Conservation (phyloP, 2,888 invertebrate genomes). For the Diadromus collaris region DNA sequence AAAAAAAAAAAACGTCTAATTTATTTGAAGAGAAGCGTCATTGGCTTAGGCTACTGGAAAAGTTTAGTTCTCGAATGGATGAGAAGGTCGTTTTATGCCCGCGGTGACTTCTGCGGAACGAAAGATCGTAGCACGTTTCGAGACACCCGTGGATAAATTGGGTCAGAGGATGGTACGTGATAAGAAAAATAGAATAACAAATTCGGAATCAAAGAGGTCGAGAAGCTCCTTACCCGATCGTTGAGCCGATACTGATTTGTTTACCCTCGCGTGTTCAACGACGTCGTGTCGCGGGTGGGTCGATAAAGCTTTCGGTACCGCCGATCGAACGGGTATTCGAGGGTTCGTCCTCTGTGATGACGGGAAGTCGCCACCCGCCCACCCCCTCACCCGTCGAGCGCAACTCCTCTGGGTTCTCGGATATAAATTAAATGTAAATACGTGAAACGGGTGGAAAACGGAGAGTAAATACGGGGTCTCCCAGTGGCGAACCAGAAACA, state of each 20-base stretch:
- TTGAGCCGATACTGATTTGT: slow-evolving; percentile 43
- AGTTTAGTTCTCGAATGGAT: slow-evolving; percentile 1
- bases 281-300: slow-evolving; percentile 22
- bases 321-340: slow-evolving; percentile 31
- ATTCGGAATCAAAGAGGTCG: slow-evolving; percentile 8
- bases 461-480: slow-evolving; percentile 66
- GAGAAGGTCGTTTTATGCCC: background rate
- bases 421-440: slow-evolving; percentile 73
- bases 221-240: slow-evolving; percentile 7
- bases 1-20: slow-evolving; percentile 73
- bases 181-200: background rate
- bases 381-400: background rate
- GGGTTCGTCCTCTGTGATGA: slow-evolving; percentile 32
- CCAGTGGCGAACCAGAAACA: slow-evolving; percentile 66
- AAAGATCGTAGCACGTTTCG: background rate
- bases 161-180: background rate
- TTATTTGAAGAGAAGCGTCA: slow-evolving; percentile 62
- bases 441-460: slow-evolving; percentile 62
- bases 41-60: slow-evolving; percentile 55
- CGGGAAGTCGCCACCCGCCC: slow-evolving; percentile 24
- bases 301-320: slow-evolving; percentile 34
- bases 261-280: slow-evolving; percentile 8
- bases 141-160: slow-evolving; percentile 23
- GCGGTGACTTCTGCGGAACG: background rate
- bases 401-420: slow-evolving; percentile 32